Evolutionary conservation across 2,113 vertebrate species (phyloP).

Genomic region (Platanista minor): DNA sequence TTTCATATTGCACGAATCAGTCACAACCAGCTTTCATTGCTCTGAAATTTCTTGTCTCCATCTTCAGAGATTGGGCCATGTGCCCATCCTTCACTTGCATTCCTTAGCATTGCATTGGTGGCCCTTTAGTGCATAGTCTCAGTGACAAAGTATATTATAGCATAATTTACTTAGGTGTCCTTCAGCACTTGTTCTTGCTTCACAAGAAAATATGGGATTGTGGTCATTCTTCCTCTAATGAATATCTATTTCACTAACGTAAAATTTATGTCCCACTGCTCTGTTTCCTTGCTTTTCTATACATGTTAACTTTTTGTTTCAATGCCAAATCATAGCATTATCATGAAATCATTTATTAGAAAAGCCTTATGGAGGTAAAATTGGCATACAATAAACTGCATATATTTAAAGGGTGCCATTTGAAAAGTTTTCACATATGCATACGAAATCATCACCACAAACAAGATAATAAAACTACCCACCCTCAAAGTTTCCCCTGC

Average conservation of each 20-base stretch:
- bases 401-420: background rate
- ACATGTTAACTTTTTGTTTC: background rate
- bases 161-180: background rate
- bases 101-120: background rate
- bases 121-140: background rate
- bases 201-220: background rate
- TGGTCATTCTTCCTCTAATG: background rate
- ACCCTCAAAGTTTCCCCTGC: background rate
- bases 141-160: background rate
- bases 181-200: background rate
- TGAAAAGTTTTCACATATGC: background rate
- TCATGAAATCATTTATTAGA: background rate
- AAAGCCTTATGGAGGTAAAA: background rate
- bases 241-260: background rate
- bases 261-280: background rate
- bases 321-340: background rate
- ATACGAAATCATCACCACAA: background rate
- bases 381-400: background rate
- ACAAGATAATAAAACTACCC: background rate
- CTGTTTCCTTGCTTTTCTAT: background rate
- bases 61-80: background rate
- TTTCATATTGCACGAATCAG: background rate
- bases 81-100: background rate
- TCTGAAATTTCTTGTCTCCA: background rate
- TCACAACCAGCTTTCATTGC: background rate